Percentiles rank a stretch among this genome's conserved stretches.
Conservation (phyloP, 2,888 invertebrate genomes). For the Drosophila prolongata region DNA sequence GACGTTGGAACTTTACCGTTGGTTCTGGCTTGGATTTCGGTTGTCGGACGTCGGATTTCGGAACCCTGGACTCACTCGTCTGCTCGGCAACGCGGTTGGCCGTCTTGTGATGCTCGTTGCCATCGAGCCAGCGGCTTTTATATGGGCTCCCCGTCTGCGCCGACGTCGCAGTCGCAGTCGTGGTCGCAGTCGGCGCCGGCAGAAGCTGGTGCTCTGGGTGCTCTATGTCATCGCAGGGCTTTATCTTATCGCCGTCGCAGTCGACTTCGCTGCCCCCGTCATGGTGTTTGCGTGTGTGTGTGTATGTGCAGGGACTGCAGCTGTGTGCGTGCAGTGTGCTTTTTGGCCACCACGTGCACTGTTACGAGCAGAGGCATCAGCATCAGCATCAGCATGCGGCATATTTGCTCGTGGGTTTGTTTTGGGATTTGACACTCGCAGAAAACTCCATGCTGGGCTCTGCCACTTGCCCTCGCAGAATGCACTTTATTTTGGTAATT, state of each 20-base stretch:
- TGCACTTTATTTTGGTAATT: slow-evolving; percentile 38
- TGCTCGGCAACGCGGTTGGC: slow-evolving; percentile 75
- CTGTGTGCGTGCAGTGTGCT: slow-evolving; percentile 64
- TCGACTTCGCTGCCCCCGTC: slow-evolving; percentile 4
- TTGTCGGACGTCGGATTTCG: too few relatives aligned
- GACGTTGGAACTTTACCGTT: slow-evolving; percentile 68
- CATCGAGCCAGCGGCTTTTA: slow-evolving; percentile 64
- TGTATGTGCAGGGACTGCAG: slow-evolving; percentile 29
- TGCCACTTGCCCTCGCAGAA: slow-evolving; percentile 22
- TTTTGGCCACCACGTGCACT: slow-evolving; percentile 69
- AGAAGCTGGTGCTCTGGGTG: slow-evolving; percentile 71
- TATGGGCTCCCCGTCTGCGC: slow-evolving; percentile 38
- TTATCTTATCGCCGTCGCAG: slow-evolving; percentile 49
- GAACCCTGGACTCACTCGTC: slow-evolving; percentile 48
- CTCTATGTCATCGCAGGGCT: slow-evolving; percentile 69
- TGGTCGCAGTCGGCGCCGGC: slow-evolving; percentile 36
- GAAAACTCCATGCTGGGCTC: slow-evolving; percentile 49
- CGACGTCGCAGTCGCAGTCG: slow-evolving; percentile 24
- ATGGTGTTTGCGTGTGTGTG: slow-evolving; percentile 47
- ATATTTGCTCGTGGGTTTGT: slow-evolving; percentile 64
- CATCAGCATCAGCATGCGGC: slow-evolving; percentile 69
- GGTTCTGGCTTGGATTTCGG: slow-evolving; percentile 5
- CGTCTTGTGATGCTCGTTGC: slow-evolving; percentile 72
- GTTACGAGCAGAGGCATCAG: slow-evolving; percentile 41
- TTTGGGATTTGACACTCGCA: slow-evolving; percentile 72